Base-by-base conservation (phyloP, 1,140 invertebrate genomes). In the Phortica variegata region DNA sequence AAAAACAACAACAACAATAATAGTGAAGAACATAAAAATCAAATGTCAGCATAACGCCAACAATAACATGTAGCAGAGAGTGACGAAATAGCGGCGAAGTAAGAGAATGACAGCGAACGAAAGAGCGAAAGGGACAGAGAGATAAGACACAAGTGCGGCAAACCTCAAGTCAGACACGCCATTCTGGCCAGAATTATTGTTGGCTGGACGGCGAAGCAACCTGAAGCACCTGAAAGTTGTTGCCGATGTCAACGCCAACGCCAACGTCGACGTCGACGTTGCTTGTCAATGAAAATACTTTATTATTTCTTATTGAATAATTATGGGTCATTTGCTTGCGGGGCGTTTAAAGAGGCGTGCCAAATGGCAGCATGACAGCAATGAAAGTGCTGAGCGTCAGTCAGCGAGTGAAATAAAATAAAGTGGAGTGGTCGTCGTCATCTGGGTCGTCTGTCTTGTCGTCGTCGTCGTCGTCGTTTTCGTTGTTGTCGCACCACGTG, bases 281-380 rank as follows among this genome's bases (percentile, higher is more conserved):
- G 10, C 23, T 26, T 10, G 23, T 26, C 23, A 26, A 26, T 26
- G 23, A 26, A 26, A 26, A 34, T 54, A 49, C 63, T 68, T 68
- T 68, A 68, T 68, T 68, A 68, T 68, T 68, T 68, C 63, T 68
- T 68, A 68, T 68, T 68, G 63, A 68, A 68, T 68, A 68, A 68
- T 68, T 68, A 68, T 68, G 60, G 63, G 60, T 68, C 63, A 68
- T 68, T 68, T 68, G 57, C 52, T 49, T 44, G 58, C 48, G 58
- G 37, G 21, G 61, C 56, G 37, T 13, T 32, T 38, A 32, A 16
- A 16, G 16, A 9, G 44, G 45, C 57, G 56, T 54, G 51, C 56
- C 49, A n/a, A n/a, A n/a, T n/a, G n/a, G 62, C 37, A 62, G 56
- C 60, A 51, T 60, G 58, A 29, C 54, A 43, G 57, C 41, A 49